Conservation (phyloP, 2,113 vertebrate genomes). For the Vombatus ursinus region DNA sequence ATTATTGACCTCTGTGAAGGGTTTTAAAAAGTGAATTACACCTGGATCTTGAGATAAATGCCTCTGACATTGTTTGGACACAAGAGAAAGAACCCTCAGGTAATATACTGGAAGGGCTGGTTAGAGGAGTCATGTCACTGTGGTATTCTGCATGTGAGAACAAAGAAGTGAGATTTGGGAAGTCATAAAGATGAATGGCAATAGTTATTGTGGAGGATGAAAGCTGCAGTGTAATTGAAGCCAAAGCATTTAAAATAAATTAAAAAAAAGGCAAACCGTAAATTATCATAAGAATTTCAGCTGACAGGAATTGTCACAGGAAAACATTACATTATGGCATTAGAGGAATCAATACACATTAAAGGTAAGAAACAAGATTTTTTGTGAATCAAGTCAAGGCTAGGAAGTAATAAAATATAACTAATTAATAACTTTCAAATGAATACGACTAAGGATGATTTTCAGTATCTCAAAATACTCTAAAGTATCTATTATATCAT, state of each 20-base stretch:
- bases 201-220: constrained; percentile 38
- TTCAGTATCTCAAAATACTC: not conserved
- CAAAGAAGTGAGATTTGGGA: constrained; percentile 8
- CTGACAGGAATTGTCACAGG: constrained; percentile 17
- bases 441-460: not conserved
- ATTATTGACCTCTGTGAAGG: constrained; percentile 51
- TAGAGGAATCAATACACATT: not conserved
- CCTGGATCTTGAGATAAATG: constrained; percentile 61
- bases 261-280: not conserved
- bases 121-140: constrained; percentile 43
- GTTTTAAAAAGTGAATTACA: constrained; percentile 68
- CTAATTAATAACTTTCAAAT: not conserved
- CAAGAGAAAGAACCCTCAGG: constrained; percentile 31
- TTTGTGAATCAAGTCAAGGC: not conserved
- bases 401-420: not conserved
- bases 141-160: constrained; percentile 58
- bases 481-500: not conserved
- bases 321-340: not conserved
- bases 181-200: constrained; percentile 52
- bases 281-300: constrained; percentile 53
- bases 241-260: constrained; percentile 23
- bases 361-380: constrained; percentile 36
- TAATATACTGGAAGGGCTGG: not conserved
- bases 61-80: constrained; percentile 61
- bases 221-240: constrained; percentile 29